Evolutionary conservation across 2,888 invertebrate species (phyloP), one percentile per base, ranked within the genome.

Genomic region (Griposia aprilina): DNA sequence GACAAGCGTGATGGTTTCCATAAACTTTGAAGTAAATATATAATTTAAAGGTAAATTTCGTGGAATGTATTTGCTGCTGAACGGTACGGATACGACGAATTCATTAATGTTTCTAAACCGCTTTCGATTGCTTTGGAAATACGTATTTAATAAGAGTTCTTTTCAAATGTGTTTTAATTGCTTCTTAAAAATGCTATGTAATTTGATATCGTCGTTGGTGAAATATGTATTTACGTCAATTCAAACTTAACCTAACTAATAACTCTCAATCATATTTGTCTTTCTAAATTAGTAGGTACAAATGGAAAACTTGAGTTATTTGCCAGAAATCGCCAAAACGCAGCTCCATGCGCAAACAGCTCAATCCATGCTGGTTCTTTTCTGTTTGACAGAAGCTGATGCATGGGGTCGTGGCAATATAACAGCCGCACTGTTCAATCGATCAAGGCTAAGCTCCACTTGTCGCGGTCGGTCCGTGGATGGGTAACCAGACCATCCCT

Each of bases 21-120:
- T 74, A 82, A 85, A 85, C 70, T 77, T 70, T 70, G 70, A 65
- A 85, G 69, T 82, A 82, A 85, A 82, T 82, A 67, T 85, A 73
- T 85, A 48, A 59, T 85, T 78, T 48, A 36, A 74, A 74, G 67
- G 62, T 63, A 50, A 48, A 70, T 70, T 85, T 85, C 55, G 57
- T 67, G 36, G 70, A 82, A 77, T 30, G 62, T 57, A 62, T 73
- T 82, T 73, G 62, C 55, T 48, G 55, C 11, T 65, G 30, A 70
- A 57, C 4, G 17, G 36, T 69, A 74, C 63, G 17, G 30, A 82
- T 73, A 76, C 59, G 23, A 50, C 13, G 13, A 60, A 68, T 63
- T 63, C 59, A 78, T 60, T 36, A 30, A 66, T 62, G 20, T 78
- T 59, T 70, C 57, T 26, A 57, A 63, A 63, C 23, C 2, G 1